These are phyloP conservation scores for Yasuhikotakia modesta DNA, from an alignment of 2,797 vertebrate genomes.

Conservation along the genomic window DNA sequence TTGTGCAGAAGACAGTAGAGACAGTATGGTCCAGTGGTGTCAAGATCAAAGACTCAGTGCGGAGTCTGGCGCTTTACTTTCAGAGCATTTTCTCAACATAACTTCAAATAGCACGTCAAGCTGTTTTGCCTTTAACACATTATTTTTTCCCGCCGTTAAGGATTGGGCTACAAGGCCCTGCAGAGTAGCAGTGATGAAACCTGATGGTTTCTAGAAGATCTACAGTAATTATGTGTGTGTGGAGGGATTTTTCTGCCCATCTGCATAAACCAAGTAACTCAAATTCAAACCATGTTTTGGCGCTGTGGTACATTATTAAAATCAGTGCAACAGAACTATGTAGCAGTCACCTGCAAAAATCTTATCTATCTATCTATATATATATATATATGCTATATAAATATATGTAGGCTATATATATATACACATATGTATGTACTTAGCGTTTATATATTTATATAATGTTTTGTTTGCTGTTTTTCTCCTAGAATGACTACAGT, in stretches of 20 bases:
- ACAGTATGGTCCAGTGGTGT: constrained; percentile 9
- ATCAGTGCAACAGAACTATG: neutral
- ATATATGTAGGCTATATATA: too few relatives aligned
- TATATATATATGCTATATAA: too few relatives aligned
- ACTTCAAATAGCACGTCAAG: constrained; percentile 15
- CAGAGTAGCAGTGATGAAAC: constrained; percentile 35
- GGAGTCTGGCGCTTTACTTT: neutral
- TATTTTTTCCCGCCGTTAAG: neutral
- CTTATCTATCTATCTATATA: neutral
- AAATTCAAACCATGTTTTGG: constrained; percentile 28
- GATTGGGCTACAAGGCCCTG: neutral
- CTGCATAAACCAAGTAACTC: constrained; percentile 46
- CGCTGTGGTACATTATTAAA: neutral
- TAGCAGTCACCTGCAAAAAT: neutral
- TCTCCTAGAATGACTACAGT: constrained; percentile 35
- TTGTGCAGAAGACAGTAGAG: constrained; percentile 10
- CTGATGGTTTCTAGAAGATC: constrained; percentile 65
- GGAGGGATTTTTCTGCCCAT: neutral
- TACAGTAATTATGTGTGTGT: neutral
- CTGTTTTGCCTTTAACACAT: constrained; percentile 14
- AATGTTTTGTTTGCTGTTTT: neutral
- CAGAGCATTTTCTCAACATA: constrained; percentile 9
- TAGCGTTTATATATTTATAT: too few relatives aligned
- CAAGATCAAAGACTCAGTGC: constrained; percentile 26
- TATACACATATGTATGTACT: too few relatives aligned